These are phyloP conservation scores for Drosophila macrospina DNA, from an alignment of 2,888 invertebrate species.

Conservation along the genomic window DNA sequence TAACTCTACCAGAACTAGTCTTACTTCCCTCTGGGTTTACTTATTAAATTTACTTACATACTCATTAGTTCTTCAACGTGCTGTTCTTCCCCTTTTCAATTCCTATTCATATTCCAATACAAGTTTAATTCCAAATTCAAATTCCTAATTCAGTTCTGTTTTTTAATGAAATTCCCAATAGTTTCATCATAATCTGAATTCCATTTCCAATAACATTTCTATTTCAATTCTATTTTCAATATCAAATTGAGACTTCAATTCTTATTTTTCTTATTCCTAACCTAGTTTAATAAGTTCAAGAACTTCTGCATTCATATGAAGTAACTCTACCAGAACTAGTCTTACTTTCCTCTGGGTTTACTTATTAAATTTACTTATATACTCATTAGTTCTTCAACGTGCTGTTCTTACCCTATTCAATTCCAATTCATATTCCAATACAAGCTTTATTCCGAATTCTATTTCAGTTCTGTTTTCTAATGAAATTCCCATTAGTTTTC, in stretches of 20 bases:
- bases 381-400: constrained; percentile 18
- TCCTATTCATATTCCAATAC: no score
- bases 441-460: no score
- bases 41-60: constrained; percentile 10
- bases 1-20: not conserved
- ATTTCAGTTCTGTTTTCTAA: no score
- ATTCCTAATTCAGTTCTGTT: no score
- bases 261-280: no score
- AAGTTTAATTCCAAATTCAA: no score
- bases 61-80: constrained; percentile 18
- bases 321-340: not conserved
- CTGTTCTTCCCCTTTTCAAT: constrained; percentile 1
- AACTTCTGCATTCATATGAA: not conserved
- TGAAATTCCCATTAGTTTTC: not conserved
- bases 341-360: constrained; percentile 3
- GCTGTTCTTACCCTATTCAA: not conserved
- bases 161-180: no score
- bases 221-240: no score
- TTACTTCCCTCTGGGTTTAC: constrained; percentile 5
- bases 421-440: no score
- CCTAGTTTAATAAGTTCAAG: not conserved
- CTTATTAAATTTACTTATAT: constrained; percentile 11
- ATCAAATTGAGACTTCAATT: no score
- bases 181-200: no score
- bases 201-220: no score